Evolutionary conservation across 2,113 vertebrate genomes (phyloP).

Genomic region (Sylvia atricapilla): DNA sequence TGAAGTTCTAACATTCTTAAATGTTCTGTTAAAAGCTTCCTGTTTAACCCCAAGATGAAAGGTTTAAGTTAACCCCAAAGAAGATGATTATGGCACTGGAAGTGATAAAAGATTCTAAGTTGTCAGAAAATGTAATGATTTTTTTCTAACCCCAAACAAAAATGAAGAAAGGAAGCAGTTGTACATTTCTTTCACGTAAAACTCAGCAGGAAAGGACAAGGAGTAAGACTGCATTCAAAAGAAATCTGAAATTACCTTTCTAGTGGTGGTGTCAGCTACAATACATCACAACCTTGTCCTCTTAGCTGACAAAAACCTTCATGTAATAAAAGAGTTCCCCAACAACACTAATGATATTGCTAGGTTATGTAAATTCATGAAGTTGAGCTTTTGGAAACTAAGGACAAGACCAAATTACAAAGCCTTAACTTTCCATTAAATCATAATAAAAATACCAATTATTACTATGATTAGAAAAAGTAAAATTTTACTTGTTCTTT

Average conservation of each 20-base stretch:
- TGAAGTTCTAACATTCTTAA: not conserved
- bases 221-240: not conserved
- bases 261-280: not conserved
- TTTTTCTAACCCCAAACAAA: not conserved
- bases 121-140: not conserved
- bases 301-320: not conserved
- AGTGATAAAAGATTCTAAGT: not conserved
- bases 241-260: not conserved
- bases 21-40: not conserved
- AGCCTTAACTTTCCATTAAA: not conserved
- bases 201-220: not conserved
- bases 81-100: not conserved
- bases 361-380: not conserved
- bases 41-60: not conserved
- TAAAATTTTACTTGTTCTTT: not conserved
- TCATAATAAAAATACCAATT: not conserved
- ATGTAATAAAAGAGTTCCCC: not conserved
- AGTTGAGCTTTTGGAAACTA: not conserved
- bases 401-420: not conserved
- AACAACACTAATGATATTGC: not conserved
- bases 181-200: not conserved
- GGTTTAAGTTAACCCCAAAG: not conserved
- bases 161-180: not conserved
- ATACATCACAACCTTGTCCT: not conserved
- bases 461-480: not conserved